Conservation (phyloP, 2,888 invertebrate genomes). For the Lottia scabra region DNA sequence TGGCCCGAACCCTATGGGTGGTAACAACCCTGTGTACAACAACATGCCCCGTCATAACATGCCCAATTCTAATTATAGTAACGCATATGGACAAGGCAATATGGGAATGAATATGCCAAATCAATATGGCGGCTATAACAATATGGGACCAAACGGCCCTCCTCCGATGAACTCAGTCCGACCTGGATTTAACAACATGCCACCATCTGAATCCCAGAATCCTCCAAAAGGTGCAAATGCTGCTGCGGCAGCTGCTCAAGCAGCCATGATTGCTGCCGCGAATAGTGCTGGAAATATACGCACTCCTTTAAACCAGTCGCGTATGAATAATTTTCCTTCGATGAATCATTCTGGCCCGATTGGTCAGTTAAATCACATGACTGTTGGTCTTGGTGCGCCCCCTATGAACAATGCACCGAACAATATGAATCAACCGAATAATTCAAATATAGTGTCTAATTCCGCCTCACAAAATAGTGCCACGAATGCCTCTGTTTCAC, state of each 20-base stretch:
- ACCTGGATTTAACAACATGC: conserved; percentile 26
- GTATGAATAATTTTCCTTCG: conserved; percentile 18
- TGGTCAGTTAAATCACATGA: conserved; percentile 51
- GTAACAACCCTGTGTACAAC: conserved; percentile 40
- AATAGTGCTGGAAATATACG: conserved; percentile 48
- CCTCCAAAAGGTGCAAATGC: conserved; percentile 48
- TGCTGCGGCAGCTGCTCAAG: conserved; percentile 66
- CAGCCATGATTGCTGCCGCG: conserved; percentile 64
- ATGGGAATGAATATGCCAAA: conserved; percentile 46
- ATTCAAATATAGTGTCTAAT: conserved; percentile 4
- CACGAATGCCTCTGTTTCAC: background rate
- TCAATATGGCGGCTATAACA: conserved; percentile 49
- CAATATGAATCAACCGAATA: conserved; percentile 17
- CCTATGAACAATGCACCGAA: conserved; percentile 37
- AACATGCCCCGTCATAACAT: conserved; percentile 23
- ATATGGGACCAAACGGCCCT: conserved; percentile 35
- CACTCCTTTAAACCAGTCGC: conserved; percentile 27
- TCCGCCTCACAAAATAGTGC: conserved; percentile 6
- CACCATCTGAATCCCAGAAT: conserved; percentile 21
- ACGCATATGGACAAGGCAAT: conserved; percentile 30
- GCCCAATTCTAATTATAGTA: conserved; percentile 40
- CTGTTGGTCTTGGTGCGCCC: conserved; percentile 22
- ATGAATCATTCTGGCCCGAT: conserved; percentile 33
- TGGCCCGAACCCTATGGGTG: conserved; percentile 46
- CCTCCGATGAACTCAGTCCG: conserved; percentile 19